phyloP scores from a whole-genome alignment of 1,140 invertebrate genomes.

The Aphelenchoides fujianensis region DNA sequence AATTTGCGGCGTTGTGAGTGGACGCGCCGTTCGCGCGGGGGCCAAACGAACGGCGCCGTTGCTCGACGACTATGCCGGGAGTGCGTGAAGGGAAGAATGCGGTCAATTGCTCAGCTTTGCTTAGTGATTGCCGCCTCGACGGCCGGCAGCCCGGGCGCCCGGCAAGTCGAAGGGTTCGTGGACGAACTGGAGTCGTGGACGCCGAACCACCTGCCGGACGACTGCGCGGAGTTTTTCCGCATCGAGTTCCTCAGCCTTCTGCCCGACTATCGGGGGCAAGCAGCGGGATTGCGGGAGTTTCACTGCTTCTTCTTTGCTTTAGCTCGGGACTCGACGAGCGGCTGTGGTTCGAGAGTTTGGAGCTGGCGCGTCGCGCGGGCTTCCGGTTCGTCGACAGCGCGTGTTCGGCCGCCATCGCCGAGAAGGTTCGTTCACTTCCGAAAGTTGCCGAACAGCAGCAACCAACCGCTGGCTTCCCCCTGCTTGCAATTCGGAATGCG shows the following conservation, averaged over 20 bases:
- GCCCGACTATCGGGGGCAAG: neutral
- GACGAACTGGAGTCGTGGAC: conserved; percentile 8
- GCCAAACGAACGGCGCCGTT: neutral
- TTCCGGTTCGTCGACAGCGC: neutral
- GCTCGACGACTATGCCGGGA: neutral
- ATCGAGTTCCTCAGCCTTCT: neutral
- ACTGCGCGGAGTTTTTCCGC: neutral
- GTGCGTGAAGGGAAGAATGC: neutral
- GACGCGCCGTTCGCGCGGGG: neutral
- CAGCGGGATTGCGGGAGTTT: neutral
- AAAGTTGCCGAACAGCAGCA: too few relatives aligned
- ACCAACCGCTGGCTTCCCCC: too few relatives aligned
- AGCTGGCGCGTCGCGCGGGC: neutral
- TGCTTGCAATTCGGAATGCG: too few relatives aligned
- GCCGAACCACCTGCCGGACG: conserved; percentile 8
- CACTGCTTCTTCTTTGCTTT: neutral
- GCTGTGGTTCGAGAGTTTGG: neutral
- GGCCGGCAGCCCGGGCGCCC: neutral
- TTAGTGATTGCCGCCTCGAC: neutral
- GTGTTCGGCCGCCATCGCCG: neutral
- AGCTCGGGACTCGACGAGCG: neutral
- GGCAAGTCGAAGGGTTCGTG: neutral
- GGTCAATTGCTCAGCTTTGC: neutral
- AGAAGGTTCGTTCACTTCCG: too few relatives aligned
- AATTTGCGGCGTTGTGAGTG: neutral